Conservation (phyloP, 37 sponge, comb jelly and placozoan genomes). For the Mnemiopsis leidyi region DNA sequence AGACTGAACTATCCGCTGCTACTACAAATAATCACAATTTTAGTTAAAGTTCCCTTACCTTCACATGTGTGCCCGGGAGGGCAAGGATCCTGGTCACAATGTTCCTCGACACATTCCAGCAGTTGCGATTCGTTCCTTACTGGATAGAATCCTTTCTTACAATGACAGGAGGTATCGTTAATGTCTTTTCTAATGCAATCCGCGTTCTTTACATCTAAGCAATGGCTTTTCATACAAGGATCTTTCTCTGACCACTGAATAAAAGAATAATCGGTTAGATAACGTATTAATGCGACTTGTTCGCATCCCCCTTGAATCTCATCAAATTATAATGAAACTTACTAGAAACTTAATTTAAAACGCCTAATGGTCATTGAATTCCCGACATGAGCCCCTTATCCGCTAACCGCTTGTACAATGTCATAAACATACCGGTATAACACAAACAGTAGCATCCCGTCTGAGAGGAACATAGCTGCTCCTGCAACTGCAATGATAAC, state of each 20-base stretch:
- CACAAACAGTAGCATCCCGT: not conserved
- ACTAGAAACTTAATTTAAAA: no score
- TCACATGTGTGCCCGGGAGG: not conserved
- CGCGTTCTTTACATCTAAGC: not conserved
- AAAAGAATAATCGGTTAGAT: no score
- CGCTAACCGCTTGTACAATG: no score
- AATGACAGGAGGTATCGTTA: not conserved
- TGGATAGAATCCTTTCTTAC: not conserved
- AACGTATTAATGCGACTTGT: no score
- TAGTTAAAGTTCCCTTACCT: not conserved
- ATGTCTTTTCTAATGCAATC: not conserved
- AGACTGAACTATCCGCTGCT: no score
- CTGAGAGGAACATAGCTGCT: not conserved
- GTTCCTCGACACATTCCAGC: not conserved
- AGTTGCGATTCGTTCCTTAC: not conserved
- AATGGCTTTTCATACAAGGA: not conserved
- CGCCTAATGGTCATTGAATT: no score
- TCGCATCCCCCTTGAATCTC: no score
- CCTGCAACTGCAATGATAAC: not conserved
- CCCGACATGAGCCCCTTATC: no score
- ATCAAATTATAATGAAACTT: no score
- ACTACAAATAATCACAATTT: no score
- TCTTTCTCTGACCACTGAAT: not conserved
- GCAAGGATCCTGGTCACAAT: not conserved
- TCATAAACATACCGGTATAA: not conserved